Evolutionary conservation across 2,888 invertebrate genomes (phyloP).

Genomic region (Orthosia gothica): DNA sequence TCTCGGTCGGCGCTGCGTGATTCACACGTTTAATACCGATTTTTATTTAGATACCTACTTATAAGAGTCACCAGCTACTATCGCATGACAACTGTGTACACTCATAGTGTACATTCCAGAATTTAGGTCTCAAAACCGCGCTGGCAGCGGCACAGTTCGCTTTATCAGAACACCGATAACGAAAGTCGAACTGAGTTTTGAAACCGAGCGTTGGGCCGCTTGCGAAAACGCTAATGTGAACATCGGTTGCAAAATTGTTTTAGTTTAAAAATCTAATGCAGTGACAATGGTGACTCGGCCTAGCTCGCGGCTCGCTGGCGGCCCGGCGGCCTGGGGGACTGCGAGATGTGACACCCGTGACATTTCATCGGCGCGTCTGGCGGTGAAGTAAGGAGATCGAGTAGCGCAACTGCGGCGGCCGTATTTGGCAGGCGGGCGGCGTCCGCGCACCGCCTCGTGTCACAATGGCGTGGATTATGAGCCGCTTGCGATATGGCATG

Average conservation of each 20-base stretch:
- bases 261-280: constrained; percentile 89
- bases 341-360: constrained; percentile 69
- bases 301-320: constrained; percentile 64
- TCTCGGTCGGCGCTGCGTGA: constrained; percentile 27
- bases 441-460: constrained; percentile 82
- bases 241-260: constrained; percentile 91
- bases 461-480: constrained; percentile 90
- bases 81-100: constrained; percentile 55
- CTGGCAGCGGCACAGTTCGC: constrained; percentile 85
- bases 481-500: constrained; percentile 90
- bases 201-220: constrained; percentile 90
- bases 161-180: constrained; percentile 90
- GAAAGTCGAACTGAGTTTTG: constrained; percentile 90
- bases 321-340: constrained; percentile 43
- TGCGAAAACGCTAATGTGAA: constrained; percentile 92
- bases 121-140: constrained; percentile 89
- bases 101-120: constrained; percentile 71
- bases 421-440: constrained; percentile 87
- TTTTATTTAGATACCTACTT: constrained; percentile 39
- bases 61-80: constrained; percentile 45
- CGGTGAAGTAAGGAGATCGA: constrained; percentile 84
- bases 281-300: constrained; percentile 75
- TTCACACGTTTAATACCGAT: constrained; percentile 43
- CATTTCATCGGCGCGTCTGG: constrained; percentile 70
- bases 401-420: constrained; percentile 82